A percentile compares a stretch with the other conserved stretches of the same genome.
Evolutionary conservation across 2,888 invertebrate species (phyloP).

Genomic region (Xestoiulus laeticollis): DNA sequence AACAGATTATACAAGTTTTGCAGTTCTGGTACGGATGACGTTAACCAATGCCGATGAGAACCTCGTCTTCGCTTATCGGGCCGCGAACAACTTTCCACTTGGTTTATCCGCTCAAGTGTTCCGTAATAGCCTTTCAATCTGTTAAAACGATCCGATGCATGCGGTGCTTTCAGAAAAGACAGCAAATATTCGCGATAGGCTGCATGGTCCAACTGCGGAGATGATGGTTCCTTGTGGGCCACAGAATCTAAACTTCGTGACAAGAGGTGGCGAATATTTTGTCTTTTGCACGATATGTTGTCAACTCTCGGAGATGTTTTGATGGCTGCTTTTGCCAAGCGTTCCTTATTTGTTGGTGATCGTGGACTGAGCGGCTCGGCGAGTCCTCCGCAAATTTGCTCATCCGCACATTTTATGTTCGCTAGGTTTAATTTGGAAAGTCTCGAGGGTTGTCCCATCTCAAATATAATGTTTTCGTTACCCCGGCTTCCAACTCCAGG

Average conservation of each 20-base stretch:
- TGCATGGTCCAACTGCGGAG: constrained; percentile 50
- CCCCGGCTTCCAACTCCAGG: not conserved
- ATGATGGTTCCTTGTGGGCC: constrained; percentile 29
- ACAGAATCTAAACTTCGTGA: constrained; percentile 50
- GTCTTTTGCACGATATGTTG: not conserved
- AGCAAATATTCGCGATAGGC: constrained; percentile 73
- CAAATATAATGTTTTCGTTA: not conserved
- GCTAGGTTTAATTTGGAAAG: not conserved
- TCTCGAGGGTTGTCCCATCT: not conserved
- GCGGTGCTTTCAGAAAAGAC: constrained; percentile 73
- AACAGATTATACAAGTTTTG: constrained; percentile 79
- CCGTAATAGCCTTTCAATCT: constrained; percentile 86
- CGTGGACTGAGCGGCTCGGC: not conserved
- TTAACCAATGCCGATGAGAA: not conserved
- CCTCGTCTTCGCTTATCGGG: not conserved
- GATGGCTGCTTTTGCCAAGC: constrained; percentile 47
- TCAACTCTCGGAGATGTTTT: not conserved
- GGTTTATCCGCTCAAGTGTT: constrained; percentile 83
- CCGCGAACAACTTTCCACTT: constrained; percentile 70
- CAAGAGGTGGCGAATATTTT: constrained; percentile 15
- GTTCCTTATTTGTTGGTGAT: constrained; percentile 50
- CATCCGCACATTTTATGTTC: not conserved
- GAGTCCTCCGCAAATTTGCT: not conserved
- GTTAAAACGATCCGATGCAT: constrained; percentile 80
- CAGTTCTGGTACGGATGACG: constrained; percentile 69